Base-by-base conservation (phyloP, 2,888 invertebrate genomes). In the Mythimna impura region DNA sequence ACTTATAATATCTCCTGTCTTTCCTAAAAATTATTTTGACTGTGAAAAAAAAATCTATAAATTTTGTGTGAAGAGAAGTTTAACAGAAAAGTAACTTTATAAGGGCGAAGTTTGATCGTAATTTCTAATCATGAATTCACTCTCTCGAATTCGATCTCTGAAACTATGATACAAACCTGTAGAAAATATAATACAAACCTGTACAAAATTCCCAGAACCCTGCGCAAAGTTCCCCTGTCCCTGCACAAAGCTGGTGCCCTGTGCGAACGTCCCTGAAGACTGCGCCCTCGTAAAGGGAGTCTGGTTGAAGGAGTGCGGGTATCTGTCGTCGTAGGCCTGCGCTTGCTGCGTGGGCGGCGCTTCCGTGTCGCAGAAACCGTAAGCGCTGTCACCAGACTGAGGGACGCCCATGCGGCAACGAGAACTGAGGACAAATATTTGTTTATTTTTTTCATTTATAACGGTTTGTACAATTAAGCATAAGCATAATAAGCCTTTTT, bases 341-440 rank as follows among this genome's bases (percentile, higher is more conserved):
- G 87, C 76, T 0, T 87, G 89, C 55, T 88, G 65, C 1, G 66
- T 84, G 4, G 89, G 88, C 0, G 89, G 87, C 58, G 91, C 80
- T 83, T 96, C 93, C 57, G 94, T 89, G 80, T 97, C 97, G 73
- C 97, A 97, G 92, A 98, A 98, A 0, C 98, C 98, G 91, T 98
- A 98, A 81, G 98, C 98, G 66, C 98, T 98, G 90, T 98, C 98
- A 0, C 96, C 96, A 0, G 96, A 96, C 0, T 98, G 98, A 68
- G 97, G 97, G 8, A 97, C 97, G 0, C 97, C 97, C 93, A 97
- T 97, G n/a, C 97, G 97, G 86, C 97, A 97, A 0, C 97, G 92
- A 60, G 97, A 96, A 82, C 97, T 96, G 85, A 0, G 1, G 17
- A 47, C 6, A 52, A 14, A 64, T 14, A 8, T 7, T 47, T 17